Conservation (phyloP, 1,140 invertebrate species). For the Spodoptera frugiperda region DNA sequence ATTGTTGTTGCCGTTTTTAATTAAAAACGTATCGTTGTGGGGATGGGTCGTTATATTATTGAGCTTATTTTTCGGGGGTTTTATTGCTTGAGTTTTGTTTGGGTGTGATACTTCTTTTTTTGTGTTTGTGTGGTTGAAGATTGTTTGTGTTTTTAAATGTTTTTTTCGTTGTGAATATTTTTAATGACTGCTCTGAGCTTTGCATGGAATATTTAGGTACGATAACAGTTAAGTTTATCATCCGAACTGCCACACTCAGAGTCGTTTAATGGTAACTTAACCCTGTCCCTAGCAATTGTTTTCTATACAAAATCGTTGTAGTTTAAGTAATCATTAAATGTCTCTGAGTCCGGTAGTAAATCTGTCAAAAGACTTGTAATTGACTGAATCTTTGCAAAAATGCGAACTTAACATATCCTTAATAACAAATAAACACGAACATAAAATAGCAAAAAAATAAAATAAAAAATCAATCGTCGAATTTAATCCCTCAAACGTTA, state of each 20-base stretch:
- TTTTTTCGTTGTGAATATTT: background rate
- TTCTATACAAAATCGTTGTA: too few species aligned
- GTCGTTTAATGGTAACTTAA: too few species aligned
- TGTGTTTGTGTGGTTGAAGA: conserved; percentile 9
- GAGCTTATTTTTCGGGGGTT: background rate
- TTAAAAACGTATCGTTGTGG: conserved; percentile 40
- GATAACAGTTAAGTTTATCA: too few species aligned
- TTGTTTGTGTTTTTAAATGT: background rate
- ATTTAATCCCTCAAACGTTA: conserved; percentile 33
- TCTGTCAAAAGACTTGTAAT: too few species aligned
- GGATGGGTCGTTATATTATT: background rate
- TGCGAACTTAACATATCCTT: background rate
- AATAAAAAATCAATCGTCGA: background rate
- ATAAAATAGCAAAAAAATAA: background rate
- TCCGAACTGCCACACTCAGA: too few species aligned
- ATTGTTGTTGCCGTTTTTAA: conserved; percentile 50
- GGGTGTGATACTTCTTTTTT: background rate
- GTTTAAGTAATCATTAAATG: too few species aligned
- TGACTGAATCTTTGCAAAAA: too few species aligned
- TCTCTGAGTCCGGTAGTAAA: too few species aligned
- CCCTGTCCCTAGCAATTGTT: too few species aligned
- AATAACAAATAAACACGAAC: background rate
- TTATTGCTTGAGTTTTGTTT: background rate
- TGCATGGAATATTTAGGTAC: too few species aligned
- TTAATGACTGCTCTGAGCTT: background rate